These are phyloP conservation scores for Limnephilus auricula DNA, from an alignment of 2,888 invertebrate species.

Conservation along the genomic window DNA sequence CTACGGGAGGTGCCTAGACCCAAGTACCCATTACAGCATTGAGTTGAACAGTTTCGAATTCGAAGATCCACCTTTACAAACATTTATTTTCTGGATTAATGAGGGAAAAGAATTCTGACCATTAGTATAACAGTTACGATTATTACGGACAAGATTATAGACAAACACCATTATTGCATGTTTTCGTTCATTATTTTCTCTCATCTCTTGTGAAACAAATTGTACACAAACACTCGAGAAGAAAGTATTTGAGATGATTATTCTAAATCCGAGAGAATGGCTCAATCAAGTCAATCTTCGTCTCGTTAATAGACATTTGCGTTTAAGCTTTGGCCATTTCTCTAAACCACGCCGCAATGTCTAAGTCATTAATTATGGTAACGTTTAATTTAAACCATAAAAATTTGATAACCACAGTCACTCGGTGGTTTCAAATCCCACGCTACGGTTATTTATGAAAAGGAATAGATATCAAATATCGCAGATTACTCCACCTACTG, in stretches of 20 bases:
- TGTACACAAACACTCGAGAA: conserved; percentile 45
- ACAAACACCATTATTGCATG: conserved; percentile 44
- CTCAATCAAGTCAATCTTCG: conserved; percentile 58
- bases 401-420: conserved; percentile 51
- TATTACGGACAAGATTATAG: conserved; percentile 15
- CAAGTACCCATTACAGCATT: background rate
- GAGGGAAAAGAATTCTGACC: background rate
- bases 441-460: conserved; percentile 60
- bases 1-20: background rate
- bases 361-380: conserved; percentile 54
- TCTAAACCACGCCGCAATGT: conserved; percentile 30
- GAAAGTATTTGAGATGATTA: conserved; percentile 53
- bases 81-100: background rate
- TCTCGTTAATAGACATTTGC: conserved; percentile 47
- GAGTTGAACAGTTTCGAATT: background rate
- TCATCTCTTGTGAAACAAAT: conserved; percentile 43
- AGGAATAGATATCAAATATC: conserved; percentile 48
- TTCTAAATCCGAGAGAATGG: conserved; percentile 53
- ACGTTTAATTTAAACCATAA: conserved; percentile 58
- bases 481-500: background rate
- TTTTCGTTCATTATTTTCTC: conserved; percentile 28
- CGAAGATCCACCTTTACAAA: background rate
- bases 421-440: conserved; percentile 48
- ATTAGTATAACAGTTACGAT: background rate
- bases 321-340: conserved; percentile 31